Evolutionary conservation across 2,113 vertebrate species (phyloP), one percentile per base, ranked within the genome.

Genomic region (Leiothrix lutea): DNA sequence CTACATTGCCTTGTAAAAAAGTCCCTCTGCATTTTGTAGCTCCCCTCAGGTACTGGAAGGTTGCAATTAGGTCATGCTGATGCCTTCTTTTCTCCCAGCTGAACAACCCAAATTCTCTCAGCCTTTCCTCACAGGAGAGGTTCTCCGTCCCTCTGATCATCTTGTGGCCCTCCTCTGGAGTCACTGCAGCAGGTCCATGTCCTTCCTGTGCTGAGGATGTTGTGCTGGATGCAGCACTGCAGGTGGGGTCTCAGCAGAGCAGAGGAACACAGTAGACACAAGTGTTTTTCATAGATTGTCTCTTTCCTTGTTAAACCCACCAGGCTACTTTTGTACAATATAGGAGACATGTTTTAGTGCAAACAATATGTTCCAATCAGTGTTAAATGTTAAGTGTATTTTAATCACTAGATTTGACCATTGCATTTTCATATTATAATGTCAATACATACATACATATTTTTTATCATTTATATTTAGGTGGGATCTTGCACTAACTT

Each of bases 61-160:
- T 7, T n/a, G n/a, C n/a, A 60, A 6, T 53, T 22, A 47, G 45
- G 38, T 67, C 38, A 60, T 0, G 0, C 20, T 36, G n/a, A n/a
- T 45, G 16, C 28, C 13, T 13, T 51, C 45, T 60, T 24, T 29
- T 53, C 28, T 67, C 28, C 36, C 0, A 0, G 8, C 12, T 66
- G 61, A 74, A 6, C 23, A 74, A n/a, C 20, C 6, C 24, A 5
- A 45, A 40, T 66, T 74, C 7, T 58, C 28, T 53, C 54, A 66
- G 28, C 28, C 38, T 53, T 24, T 53, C 14, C 40, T 73, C 15
- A 13, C 3, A 44, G 38, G 9, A 47, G 40, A 31, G 1, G 3
- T n/a, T 1, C 53, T 81, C 33, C 15, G 53, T 1, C 22, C 15
- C 36, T 66, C 33, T 73, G 8, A 17, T 51, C 36, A 44, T 12